Conservation (phyloP, 2,113 vertebrate species). For the Felis catus region DNA sequence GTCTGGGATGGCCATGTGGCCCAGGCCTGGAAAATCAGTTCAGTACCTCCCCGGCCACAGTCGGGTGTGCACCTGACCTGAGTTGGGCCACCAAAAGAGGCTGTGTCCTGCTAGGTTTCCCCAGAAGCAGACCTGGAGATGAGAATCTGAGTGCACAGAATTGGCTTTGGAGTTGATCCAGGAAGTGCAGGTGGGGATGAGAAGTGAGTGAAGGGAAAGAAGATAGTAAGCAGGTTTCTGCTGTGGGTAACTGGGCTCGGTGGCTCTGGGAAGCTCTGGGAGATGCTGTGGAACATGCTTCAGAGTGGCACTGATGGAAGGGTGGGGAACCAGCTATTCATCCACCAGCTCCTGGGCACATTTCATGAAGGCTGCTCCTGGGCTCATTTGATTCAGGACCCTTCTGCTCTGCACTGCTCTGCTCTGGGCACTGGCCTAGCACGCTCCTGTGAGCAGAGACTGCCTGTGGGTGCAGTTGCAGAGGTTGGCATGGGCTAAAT, state of each 20-base stretch:
- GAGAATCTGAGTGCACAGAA: neutral
- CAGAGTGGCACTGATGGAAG: neutral
- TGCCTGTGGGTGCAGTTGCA: neutral
- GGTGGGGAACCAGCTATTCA: neutral
- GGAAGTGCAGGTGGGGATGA: neutral
- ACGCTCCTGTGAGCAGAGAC: neutral
- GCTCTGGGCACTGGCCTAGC: neutral
- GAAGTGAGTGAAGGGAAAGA: neutral
- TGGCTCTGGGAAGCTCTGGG: neutral
- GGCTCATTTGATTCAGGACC: neutral
- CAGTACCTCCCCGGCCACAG: neutral
- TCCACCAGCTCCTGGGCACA: neutral
- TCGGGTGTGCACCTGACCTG: accelerated
- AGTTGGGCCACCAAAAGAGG: neutral
- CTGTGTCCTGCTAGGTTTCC: no score
- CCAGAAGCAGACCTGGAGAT: neutral
- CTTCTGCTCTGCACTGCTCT: neutral
- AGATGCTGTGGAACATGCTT: neutral
- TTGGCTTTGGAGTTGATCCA: neutral
- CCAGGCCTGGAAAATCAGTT: neutral
- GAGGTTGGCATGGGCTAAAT: neutral
- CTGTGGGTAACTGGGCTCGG: no score
- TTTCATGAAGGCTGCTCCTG: neutral
- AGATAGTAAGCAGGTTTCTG: neutral
- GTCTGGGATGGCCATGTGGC: no score